Percentiles rank a stretch among this genome's conserved stretches.
These are phyloP conservation scores for Archilochus colubris DNA, from an alignment of 2,113 vertebrate genomes.

Conservation along the genomic window DNA sequence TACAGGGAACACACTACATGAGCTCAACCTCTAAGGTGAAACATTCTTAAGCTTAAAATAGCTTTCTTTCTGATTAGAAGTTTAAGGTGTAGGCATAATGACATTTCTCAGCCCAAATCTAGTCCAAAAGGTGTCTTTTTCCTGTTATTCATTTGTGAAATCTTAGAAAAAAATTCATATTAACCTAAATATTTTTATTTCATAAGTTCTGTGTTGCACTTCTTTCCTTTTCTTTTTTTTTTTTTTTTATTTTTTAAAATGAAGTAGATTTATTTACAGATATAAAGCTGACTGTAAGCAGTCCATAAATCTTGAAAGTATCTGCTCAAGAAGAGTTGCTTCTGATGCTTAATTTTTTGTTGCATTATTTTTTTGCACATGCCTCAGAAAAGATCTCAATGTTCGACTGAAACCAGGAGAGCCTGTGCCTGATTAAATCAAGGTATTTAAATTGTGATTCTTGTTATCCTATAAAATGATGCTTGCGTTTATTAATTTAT, in stretches of 20 bases:
- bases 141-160: not conserved
- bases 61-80: not conserved
- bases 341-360: not conserved
- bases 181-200: not conserved
- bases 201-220: not conserved
- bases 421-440: constrained; percentile 8
- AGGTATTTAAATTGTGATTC: constrained; percentile 15
- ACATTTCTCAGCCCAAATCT: not conserved
- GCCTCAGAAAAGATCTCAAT: not conserved
- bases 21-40: not conserved
- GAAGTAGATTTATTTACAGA: not conserved
- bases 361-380: not conserved
- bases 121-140: not conserved
- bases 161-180: accelerated
- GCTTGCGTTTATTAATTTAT: constrained; percentile 14
- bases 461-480: constrained; percentile 22
- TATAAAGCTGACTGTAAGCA: not conserved
- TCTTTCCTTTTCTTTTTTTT: not conserved
- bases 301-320: not conserved
- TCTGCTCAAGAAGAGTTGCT: not conserved
- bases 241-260: not conserved
- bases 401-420: not conserved
- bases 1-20: accelerated
- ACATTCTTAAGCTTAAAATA: not conserved
- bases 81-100: not conserved